phyloP scores from a whole-genome alignment of 2,113 vertebrate species.

The Spheniscus mendiculus region DNA sequence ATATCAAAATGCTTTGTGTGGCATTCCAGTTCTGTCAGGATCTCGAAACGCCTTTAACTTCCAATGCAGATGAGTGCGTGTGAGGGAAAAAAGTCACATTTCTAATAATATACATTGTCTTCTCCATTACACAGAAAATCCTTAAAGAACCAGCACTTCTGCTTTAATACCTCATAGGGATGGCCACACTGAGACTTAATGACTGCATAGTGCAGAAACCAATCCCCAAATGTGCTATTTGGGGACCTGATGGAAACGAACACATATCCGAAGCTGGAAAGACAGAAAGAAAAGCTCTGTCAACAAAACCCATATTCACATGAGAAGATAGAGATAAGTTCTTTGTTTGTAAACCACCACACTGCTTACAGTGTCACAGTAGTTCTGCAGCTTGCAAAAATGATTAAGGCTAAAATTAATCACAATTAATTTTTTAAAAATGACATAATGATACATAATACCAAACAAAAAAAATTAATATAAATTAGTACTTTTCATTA shows the following conservation, averaged over 20 bases:
- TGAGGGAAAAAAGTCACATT: background rate
- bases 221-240: background rate
- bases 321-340: background rate
- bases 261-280: accelerated
- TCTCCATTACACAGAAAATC: background rate
- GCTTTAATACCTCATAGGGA: background rate
- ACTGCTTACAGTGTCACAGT: background rate
- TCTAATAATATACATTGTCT: background rate
- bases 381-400: background rate
- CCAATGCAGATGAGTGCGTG: background rate
- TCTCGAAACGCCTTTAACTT: background rate
- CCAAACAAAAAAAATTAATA: background rate
- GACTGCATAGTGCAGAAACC: background rate
- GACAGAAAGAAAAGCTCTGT: background rate
- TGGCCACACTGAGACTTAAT: background rate
- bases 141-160: background rate
- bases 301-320: background rate
- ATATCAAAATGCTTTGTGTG: background rate
- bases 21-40: background rate
- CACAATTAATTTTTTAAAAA: background rate
- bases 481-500: background rate
- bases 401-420: background rate
- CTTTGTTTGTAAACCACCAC: background rate
- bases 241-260: background rate
- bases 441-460: background rate